These are phyloP conservation scores for Indicator indicator DNA, from an alignment of 2,113 vertebrate species.

Conservation along the genomic window DNA sequence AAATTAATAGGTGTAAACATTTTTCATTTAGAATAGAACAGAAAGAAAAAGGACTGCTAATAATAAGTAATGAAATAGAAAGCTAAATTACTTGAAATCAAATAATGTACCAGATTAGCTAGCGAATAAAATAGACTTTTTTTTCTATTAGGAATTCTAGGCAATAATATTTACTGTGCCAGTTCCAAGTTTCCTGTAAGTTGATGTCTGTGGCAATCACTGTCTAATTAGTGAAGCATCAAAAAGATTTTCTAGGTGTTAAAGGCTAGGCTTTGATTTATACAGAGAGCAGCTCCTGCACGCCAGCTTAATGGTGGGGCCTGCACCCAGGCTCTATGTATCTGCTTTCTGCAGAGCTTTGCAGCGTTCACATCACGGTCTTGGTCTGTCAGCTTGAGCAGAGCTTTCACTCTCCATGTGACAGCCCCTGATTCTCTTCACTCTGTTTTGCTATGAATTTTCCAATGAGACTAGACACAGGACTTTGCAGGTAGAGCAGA, in stretches of 20 bases:
- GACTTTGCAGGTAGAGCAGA: background rate
- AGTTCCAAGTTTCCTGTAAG: background rate
- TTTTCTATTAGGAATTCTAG: background rate
- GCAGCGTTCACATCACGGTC: background rate
- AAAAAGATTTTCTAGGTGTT: background rate
- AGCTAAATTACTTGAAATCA: conserved; percentile 33
- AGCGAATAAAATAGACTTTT: background rate
- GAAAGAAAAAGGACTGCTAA: conserved; percentile 29
- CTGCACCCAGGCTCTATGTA: background rate
- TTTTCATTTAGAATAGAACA: conserved; percentile 46
- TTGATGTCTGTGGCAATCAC: background rate
- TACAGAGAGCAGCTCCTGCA: background rate
- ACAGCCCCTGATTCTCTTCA: background rate
- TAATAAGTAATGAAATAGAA: conserved; percentile 20
- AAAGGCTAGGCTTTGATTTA: background rate
- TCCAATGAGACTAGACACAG: background rate
- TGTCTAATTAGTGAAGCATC: background rate
- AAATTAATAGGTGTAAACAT: conserved; percentile 53
- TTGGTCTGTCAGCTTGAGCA: background rate
- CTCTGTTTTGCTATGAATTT: background rate
- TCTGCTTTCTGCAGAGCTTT: background rate
- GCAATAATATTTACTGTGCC: background rate
- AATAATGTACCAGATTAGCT: background rate
- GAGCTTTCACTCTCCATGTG: background rate
- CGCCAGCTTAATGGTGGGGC: background rate